Conservation (phyloP, 2,797 vertebrate genomes). For the Lagorchestes hirsutus region DNA sequence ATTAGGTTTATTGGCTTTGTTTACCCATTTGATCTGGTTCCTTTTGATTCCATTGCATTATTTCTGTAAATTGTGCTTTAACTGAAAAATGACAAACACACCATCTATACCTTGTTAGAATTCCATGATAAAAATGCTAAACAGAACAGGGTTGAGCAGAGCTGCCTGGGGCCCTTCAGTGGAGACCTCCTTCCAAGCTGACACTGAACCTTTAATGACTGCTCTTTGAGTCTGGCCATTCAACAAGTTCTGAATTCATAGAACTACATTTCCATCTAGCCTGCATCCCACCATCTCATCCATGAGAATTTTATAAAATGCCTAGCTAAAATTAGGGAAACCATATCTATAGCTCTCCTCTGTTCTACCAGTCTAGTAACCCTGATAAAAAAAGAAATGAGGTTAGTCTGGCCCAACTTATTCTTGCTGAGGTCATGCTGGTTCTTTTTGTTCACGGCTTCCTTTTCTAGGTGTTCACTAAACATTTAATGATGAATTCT, state of each 20-base stretch:
- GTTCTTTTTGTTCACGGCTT: constrained; percentile 39
- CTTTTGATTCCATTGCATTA: neutral
- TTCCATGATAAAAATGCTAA: neutral
- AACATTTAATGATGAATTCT: constrained; percentile 5
- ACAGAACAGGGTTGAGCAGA: neutral
- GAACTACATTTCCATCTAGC: neutral
- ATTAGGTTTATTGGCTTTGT: neutral
- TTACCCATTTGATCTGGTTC: neutral
- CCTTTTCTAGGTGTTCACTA: constrained; percentile 49
- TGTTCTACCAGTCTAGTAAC: constrained; percentile 66
- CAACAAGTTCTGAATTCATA: neutral
- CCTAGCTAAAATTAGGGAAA: neutral
- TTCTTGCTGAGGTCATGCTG: constrained; percentile 63
- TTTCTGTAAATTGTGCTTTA: neutral
- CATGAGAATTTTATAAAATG: neutral
- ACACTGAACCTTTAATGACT: neutral
- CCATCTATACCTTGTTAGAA: neutral
- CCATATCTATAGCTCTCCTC: neutral
- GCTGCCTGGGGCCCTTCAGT: neutral
- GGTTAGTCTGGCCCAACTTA: constrained; percentile 66
- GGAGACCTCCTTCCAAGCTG: neutral
- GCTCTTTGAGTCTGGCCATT: neutral
- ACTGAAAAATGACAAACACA: neutral
- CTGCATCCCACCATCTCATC: neutral
- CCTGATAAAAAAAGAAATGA: constrained; percentile 71